A percentile compares a stretch with the other conserved stretches of the same genome.
These are phyloP conservation scores for Melipona bicolor DNA, from an alignment of 2,888 invertebrate genomes.

Conservation along the genomic window DNA sequence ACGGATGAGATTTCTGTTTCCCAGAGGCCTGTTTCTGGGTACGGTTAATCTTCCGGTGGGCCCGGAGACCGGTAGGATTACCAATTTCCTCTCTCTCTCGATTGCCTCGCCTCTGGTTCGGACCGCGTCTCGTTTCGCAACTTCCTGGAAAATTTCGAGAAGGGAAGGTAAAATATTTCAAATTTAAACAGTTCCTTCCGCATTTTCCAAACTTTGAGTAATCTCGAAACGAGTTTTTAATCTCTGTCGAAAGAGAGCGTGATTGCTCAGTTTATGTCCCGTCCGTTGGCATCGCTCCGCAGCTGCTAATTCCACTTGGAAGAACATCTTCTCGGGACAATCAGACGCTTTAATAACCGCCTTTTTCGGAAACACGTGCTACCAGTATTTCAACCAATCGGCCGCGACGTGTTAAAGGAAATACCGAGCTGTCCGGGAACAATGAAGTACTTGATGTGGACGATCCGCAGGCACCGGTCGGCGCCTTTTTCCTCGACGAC, in stretches of 20 bases:
- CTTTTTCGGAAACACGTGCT: slow-evolving; percentile 23
- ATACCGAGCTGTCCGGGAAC: slow-evolving; percentile 25
- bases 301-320: neutral
- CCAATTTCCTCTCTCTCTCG: neutral
- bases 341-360: slow-evolving; percentile 2
- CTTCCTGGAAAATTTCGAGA: no score
- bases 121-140: neutral
- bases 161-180: no score
- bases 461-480: slow-evolving; percentile 55
- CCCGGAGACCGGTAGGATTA: neutral
- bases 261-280: neutral
- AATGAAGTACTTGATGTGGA: slow-evolving; percentile 56
- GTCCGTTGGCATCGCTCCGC: neutral
- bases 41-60: neutral
- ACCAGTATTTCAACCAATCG: neutral
- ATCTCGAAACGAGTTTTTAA: no score
- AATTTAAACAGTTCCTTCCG: no score
- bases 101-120: neutral
- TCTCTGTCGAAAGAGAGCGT: neutral
- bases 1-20: slow-evolving; percentile 8
- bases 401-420: slow-evolving; percentile 49
- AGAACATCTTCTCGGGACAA: neutral
- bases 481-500: slow-evolving; percentile 33
- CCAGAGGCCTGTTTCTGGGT: neutral
- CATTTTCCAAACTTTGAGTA: neutral